Evolutionary conservation across 2,113 vertebrate species (phyloP).

Genomic region (Herpailurus yagouaroundi): DNA sequence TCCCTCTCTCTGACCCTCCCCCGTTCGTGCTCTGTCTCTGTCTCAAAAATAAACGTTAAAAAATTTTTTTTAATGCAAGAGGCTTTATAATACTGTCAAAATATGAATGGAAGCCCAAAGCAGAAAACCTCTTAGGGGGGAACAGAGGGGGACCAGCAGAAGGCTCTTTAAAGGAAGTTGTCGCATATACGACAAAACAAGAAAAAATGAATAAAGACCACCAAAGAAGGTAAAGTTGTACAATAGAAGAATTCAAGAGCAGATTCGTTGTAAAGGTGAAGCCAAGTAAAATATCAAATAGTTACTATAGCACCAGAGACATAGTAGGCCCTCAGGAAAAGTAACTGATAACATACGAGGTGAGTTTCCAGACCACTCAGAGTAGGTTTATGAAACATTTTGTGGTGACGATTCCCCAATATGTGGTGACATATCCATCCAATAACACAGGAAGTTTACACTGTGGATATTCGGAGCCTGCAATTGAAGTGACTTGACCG

Average conservation of each 20-base stretch:
- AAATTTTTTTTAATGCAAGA: neutral
- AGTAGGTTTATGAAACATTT: neutral
- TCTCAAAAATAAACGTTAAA: too few species aligned
- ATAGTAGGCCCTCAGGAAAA: neutral
- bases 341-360: neutral
- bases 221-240: neutral
- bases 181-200: neutral
- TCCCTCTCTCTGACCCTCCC: too few species aligned
- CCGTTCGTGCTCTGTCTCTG: too few species aligned
- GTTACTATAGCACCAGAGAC: neutral
- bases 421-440: neutral
- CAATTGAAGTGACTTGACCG: neutral
- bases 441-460: neutral
- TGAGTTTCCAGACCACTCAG: neutral
- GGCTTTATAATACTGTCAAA: neutral
- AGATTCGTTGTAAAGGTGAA: neutral
- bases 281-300: neutral
- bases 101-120: neutral
- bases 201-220: neutral
- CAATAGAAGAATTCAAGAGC: neutral
- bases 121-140: neutral
- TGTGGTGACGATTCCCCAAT: neutral
- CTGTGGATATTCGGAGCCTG: neutral
- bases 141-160: neutral
- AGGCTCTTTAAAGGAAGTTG: neutral